Evolutionary conservation across 2,888 invertebrate species (phyloP).

Genomic region (Abrostola triplasia): DNA sequence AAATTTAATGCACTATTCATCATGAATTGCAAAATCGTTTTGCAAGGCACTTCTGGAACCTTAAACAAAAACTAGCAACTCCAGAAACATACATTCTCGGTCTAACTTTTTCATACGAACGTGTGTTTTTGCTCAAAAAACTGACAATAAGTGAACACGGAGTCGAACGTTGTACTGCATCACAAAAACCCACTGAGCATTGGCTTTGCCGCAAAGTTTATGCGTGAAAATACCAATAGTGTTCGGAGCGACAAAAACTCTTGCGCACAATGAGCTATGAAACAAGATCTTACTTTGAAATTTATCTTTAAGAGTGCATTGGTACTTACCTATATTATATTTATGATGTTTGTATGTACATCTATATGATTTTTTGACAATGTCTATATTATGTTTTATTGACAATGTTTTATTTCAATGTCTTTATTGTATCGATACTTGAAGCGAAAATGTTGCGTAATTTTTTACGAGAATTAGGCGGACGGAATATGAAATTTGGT

Average conservation of each 20-base stretch:
- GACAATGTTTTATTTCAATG: too few relatives aligned
- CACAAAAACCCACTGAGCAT: conserved; percentile 59
- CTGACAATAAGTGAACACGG: conserved; percentile 60
- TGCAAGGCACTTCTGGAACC: not conserved
- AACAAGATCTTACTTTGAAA: conserved; percentile 13
- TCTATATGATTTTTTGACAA: too few relatives aligned
- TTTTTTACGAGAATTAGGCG: too few relatives aligned
- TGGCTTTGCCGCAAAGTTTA: conserved; percentile 43
- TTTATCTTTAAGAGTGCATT: not conserved
- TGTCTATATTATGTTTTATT: too few relatives aligned
- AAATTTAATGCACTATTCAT: not conserved
- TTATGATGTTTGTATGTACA: too few relatives aligned
- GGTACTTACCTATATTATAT: too few relatives aligned
- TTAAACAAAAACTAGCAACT: conserved; percentile 41
- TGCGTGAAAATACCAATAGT: conserved; percentile 46
- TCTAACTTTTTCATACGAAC: conserved; percentile 50
- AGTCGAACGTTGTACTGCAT: conserved; percentile 46
- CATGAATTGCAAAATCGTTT: not conserved
- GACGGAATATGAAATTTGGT: too few relatives aligned
- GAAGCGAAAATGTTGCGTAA: too few relatives aligned
- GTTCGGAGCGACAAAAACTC: conserved; percentile 48
- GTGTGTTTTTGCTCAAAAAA: conserved; percentile 60
- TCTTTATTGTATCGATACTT: too few relatives aligned
- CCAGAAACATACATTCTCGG: conserved; percentile 41
- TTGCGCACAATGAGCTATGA: conserved; percentile 39